phyloP scores from a whole-genome alignment of 2,888 invertebrate genomes.

The Omphaloscelis lunosa region DNA sequence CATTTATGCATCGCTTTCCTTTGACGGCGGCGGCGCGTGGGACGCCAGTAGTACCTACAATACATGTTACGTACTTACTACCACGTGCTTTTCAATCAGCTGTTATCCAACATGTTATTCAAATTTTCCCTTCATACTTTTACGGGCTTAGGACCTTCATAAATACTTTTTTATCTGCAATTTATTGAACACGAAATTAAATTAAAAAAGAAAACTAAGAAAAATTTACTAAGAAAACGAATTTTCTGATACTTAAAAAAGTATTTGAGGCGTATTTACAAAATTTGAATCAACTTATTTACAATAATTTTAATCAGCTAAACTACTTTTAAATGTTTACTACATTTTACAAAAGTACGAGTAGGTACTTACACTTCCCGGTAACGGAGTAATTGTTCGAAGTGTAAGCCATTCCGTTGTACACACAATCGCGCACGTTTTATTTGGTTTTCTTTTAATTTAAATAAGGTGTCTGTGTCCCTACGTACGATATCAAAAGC shows the following conservation, averaged over 20 bases:
- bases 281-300: no score
- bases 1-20: constrained; percentile 9
- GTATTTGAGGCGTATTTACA: not conserved
- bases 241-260: not conserved
- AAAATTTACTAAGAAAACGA: no score
- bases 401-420: not conserved
- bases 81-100: constrained; percentile 12
- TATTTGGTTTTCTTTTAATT: not conserved
- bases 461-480: not conserved
- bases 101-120: constrained; percentile 10
- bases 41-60: constrained; percentile 11
- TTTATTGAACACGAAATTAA: constrained; percentile 8
- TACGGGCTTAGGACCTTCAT: constrained; percentile 18
- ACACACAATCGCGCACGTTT: constrained; percentile 3
- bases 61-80: not conserved
- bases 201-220: not conserved
- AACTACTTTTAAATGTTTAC: not conserved
- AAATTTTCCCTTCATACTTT: constrained; percentile 6
- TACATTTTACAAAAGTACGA: not conserved
- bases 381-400: constrained; percentile 10
- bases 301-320: not conserved
- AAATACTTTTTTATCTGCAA: constrained; percentile 18
- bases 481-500: not conserved
- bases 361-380: constrained; percentile 7
- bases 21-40: constrained; percentile 5